Conservation (phyloP, 2,113 vertebrate genomes). For the Dicentrarchus labrax region DNA sequence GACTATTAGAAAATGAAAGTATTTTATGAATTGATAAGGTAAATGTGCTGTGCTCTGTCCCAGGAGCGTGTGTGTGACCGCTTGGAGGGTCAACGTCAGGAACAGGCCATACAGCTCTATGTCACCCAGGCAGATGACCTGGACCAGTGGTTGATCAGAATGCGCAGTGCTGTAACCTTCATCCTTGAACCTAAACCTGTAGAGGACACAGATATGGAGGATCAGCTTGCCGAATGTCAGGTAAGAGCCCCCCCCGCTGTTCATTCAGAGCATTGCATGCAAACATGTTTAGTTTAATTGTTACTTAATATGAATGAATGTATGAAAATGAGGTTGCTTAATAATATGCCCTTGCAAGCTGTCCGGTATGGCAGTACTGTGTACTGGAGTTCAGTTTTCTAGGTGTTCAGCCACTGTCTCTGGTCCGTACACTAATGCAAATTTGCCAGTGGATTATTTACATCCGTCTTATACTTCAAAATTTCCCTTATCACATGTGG, state of each 20-base stretch:
- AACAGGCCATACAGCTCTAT: conserved; percentile 90
- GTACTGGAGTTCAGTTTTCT: neutral
- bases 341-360: conserved; percentile 1
- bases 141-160: conserved; percentile 89
- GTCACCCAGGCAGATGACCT: conserved; percentile 90
- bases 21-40: too few species aligned
- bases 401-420: neutral
- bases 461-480: conserved; percentile 11
- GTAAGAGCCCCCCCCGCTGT: conserved; percentile 80
- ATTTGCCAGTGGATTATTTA: conserved; percentile 37
- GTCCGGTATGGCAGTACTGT: neutral
- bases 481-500: conserved; percentile 34
- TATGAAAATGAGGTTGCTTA: neutral
- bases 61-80: conserved; percentile 94
- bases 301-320: neutral
- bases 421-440: neutral
- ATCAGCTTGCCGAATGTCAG: conserved; percentile 93
- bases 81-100: conserved; percentile 92
- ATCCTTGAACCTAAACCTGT: conserved; percentile 77
- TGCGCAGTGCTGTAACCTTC: conserved; percentile 82
- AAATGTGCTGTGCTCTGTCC: conserved; percentile 7
- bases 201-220: conserved; percentile 91
- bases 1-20: too few species aligned
- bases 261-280: neutral
- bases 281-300: neutral